Base-by-base conservation (phyloP, 2,888 invertebrate genomes). In the Choreutis nemorana region DNA sequence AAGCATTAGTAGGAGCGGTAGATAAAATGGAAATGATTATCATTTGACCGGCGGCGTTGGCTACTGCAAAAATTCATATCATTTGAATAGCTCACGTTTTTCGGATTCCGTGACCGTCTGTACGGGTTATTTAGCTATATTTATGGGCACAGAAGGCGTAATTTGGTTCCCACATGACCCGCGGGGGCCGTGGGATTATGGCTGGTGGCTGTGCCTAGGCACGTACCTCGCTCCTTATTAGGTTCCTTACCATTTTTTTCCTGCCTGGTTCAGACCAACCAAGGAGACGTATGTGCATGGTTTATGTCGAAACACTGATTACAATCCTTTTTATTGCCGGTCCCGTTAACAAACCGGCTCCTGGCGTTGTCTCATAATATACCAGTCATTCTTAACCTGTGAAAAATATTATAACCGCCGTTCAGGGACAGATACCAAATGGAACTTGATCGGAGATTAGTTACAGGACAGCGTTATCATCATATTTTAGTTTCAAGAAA, bases 131-230 rank as follows among this genome's bases (percentile, higher is more conserved):
- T 53, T 55, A 52, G 55, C 52, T 58, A 51, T 55, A 59, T 55
- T 46, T 14, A 48, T 52, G 41, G 59, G 49, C 50, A 45, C 60
- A 59, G 58, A 55, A 57, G 63, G 48, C 45, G 57, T 56, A 55
- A 57, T 62, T 70, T 53, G 48, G 57, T 65, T 70, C 66, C 56
- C 70, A 61, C 62, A 55, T 72, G 71, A 72, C 72, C 70, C 56
- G 62, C 42, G 44, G 44, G 45, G 60, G 64, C 68, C 73, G 71
- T 73, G 73, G 72, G 73, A 75, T 72, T 70, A 70, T 71, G 72
- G 71, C 68, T 45, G 56, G 56, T 67, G 59, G 68, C 63, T 63
- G 65, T 68, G 67, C 63, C 62, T 65, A 45, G 55, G 55, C 72
- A 70, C 71, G 73, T 72, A 66, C 66, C 29, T 47, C 48, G 45